phyloP scores from a whole-genome alignment of 64 coral and sea anemone species.

The Orbicella faveolata region DNA sequence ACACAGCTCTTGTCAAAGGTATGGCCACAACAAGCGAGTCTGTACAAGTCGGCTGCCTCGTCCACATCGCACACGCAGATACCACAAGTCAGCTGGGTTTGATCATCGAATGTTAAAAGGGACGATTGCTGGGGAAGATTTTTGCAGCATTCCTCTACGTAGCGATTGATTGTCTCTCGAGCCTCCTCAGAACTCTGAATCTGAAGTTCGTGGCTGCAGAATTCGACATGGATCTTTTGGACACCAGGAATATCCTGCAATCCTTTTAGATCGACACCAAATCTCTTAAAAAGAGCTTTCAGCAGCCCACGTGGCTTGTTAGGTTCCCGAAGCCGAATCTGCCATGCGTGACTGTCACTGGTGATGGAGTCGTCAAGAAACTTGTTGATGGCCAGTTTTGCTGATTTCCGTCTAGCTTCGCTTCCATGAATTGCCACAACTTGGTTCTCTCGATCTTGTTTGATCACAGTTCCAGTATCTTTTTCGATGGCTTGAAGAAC shows the following conservation, averaged over 20 bases:
- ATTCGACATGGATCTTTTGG: neutral
- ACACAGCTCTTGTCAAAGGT: constrained; percentile 60
- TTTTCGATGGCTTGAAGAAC: constrained; percentile 26
- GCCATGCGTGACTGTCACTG: constrained; percentile 1
- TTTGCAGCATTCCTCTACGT: constrained; percentile 8
- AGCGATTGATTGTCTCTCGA: neutral
- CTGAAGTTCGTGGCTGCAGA: constrained; percentile 17
- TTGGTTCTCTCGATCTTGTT: constrained; percentile 28
- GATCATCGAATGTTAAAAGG: neutral
- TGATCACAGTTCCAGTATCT: constrained; percentile 39
- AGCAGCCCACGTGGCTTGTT: constrained; percentile 42
- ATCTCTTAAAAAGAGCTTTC: constrained; percentile 32
- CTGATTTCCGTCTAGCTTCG: constrained; percentile 24
- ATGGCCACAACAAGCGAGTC: constrained; percentile 77
- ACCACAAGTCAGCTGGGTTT: constrained; percentile 6
- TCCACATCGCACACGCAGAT: constrained; percentile 71
- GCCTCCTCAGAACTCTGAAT: constrained; percentile 38
- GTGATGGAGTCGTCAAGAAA: constrained; percentile 29
- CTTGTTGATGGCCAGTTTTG: constrained; percentile 26
- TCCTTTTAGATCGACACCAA: constrained; percentile 34
- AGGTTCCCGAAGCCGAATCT: constrained; percentile 38
- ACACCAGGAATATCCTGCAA: constrained; percentile 44
- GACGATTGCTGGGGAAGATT: neutral
- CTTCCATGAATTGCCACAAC: constrained; percentile 31
- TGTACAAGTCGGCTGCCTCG: constrained; percentile 6